Evolutionary conservation across 2,888 invertebrate species (phyloP), one percentile per base, ranked within the genome.

Genomic region (Cenopis cana): DNA sequence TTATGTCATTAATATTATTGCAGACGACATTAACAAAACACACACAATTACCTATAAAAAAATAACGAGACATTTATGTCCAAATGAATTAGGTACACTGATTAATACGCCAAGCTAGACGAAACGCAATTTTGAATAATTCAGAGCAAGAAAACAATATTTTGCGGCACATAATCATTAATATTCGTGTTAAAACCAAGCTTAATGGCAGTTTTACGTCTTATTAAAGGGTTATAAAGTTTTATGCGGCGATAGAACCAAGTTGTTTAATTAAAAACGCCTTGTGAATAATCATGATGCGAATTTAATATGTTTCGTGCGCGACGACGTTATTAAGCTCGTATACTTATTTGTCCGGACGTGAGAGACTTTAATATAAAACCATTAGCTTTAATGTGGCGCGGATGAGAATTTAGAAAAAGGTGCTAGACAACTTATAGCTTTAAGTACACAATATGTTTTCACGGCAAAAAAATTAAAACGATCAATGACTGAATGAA

Each of bases 161-260:
- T 83, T 85, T 87, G 89, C 79, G 89, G 90, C 82, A 81, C 80
- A 88, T 87, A 86, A 86, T 88, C 85, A 89, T 91, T 91, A 91
- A 90, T 91, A 91, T 89, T 88, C 88, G 81, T 83, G 85, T 88
- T 89, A 87, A 87, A 87, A 85, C 83, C 83, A 78, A 85, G 82
- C 84, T 86, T 87, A 86, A 87, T 84, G 81, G 85, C 87, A 85
- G 82, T 91, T 91, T 91, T 86, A 90, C 86, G 88, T 89, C 88
- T 89, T 91, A 91, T 90, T 92, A 93, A 93, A 92, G 93, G 92
- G 91, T 93, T 93, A 79, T 92, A 88, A 92, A 93, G 91, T 91
- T 93, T 93, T 89, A 93, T 89, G 89, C 85, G 78, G 78, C 85
- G 80, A 80, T 82, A 80, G 81, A 85, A 88, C 85, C 80, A 81